Percentiles rank a stretch among this genome's conserved stretches.
Evolutionary conservation across 2,797 vertebrate species (phyloP).

Genomic region (Podarcis siculus): DNA sequence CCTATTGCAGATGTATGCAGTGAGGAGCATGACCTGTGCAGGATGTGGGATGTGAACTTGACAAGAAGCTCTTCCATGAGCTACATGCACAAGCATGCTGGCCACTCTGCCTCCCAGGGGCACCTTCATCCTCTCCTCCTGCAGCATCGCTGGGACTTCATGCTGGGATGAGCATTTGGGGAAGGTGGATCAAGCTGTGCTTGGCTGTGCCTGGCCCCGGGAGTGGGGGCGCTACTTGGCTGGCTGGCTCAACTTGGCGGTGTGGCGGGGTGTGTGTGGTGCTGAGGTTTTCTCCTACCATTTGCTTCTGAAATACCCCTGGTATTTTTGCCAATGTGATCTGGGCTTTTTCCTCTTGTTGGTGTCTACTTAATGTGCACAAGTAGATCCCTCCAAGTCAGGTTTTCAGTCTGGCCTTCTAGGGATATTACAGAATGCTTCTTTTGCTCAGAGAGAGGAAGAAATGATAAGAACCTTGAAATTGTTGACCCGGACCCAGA

Average conservation of each 20-base stretch:
- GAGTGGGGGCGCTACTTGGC: background rate
- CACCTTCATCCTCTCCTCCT: too few species aligned
- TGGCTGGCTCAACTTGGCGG: background rate
- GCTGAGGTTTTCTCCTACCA: background rate
- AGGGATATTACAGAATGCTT: background rate
- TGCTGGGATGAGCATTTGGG: background rate
- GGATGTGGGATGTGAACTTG: too few species aligned
- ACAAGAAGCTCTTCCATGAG: background rate
- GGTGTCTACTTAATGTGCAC: too few species aligned
- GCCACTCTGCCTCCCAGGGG: background rate
- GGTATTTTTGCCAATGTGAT: background rate
- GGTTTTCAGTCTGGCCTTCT: background rate
- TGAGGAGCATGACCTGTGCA: background rate
- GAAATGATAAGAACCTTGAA: background rate
- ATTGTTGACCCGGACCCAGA: background rate
- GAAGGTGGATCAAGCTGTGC: background rate
- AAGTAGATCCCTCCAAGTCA: too few species aligned
- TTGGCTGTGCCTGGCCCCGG: background rate
- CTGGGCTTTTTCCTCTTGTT: too few species aligned
- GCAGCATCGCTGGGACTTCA: background rate
- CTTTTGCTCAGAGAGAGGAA: background rate
- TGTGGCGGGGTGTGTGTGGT: accelerated
- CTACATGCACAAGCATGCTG: background rate
- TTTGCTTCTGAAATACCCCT: background rate
- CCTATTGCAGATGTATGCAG: background rate